Evolutionary conservation across 2,797 vertebrate species (phyloP).

Genomic region (Austrolebias charrua): DNA sequence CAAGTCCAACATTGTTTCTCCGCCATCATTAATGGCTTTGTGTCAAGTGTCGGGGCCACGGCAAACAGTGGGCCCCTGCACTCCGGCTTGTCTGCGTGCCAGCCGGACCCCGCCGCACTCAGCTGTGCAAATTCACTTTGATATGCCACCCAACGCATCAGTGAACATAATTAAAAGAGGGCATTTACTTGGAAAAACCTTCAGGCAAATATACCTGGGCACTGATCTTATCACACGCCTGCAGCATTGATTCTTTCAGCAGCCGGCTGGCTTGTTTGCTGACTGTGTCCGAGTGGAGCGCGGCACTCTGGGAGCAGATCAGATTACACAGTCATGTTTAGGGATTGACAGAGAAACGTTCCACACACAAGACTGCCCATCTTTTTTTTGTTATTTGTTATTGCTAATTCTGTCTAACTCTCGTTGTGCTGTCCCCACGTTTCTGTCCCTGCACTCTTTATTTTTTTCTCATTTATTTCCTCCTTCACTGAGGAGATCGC

Average conservation of each 20-base stretch:
- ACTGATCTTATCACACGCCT: conserved; percentile 52
- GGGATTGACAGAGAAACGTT: conserved; percentile 39
- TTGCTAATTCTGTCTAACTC: conserved; percentile 29
- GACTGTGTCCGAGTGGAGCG: conserved; percentile 59
- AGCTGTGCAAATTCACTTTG: conserved; percentile 67
- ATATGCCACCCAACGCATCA: conserved; percentile 59
- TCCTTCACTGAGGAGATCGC: conserved; percentile 46
- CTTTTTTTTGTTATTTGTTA: not conserved
- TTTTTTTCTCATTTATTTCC: conserved; percentile 49
- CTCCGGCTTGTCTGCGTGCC: conserved; percentile 38
- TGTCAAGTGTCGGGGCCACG: conserved; percentile 28
- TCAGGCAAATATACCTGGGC: conserved; percentile 64
- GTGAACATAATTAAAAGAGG: conserved; percentile 69
- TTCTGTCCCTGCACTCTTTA: conserved; percentile 20
- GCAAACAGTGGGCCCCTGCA: conserved; percentile 21
- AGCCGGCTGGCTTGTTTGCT: conserved; percentile 48
- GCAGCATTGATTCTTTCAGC: conserved; percentile 36
- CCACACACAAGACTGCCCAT: conserved; percentile 32
- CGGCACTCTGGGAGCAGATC: conserved; percentile 58
- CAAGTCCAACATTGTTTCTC: conserved; percentile 59
- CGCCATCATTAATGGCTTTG: conserved; percentile 64
- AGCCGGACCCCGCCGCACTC: conserved; percentile 36
- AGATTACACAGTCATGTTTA: conserved; percentile 59
- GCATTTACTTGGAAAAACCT: conserved; percentile 62
- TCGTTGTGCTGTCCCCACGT: conserved; percentile 1